Evolutionary conservation across 2,113 vertebrate genomes (phyloP), one percentile per base, ranked within the genome.

Genomic region (Malurus elegans): DNA sequence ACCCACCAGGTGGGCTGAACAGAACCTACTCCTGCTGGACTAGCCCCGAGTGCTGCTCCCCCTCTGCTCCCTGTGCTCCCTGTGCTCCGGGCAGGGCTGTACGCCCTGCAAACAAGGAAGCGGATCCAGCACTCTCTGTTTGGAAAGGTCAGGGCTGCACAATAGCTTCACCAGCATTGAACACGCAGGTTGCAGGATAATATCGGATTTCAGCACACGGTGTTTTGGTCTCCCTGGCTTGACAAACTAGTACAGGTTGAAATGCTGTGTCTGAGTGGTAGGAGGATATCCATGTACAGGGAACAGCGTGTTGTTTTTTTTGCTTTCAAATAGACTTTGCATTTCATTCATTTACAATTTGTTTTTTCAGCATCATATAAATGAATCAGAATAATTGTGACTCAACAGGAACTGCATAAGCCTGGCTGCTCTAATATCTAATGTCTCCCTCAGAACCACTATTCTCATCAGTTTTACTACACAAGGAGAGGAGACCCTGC

Each of bases 71-170:
- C 15, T 4, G 5, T 89, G 58, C 26, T 54, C 18, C 14, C 15
- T 4, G 5, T 17, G 23, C 2, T 0, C 12, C 40, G 24, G 16
- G 10, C 36, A 28, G 12, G 24, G 48, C 40, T 1, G 0, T 19
- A 14, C 1, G 1, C 17, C 31, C n/a, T 36, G 19, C 53, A 62
- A 78, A 86, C 40, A 71, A 78, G 67, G 79, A 86, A 86, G 70
- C 1, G 4, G 51, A 60, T 18, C 32, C 17, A 56, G 69, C 6
- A 3, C 11, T 25, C 44, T 31, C 24, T 60, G 42, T 20, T 50
- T 0, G 0, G 31, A 92, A 91, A 84, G 34, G n/a, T 87, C 58
- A 60, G 24, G 15, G 3, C 56, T 95, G 69, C 3, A 2, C 42
- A 93, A 91, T 2, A 65, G 5, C 45, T 86, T 66, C 90, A 48